These are phyloP conservation scores for Dromaius novaehollandiae DNA, from an alignment of 2,113 vertebrate species.

Conservation along the genomic window DNA sequence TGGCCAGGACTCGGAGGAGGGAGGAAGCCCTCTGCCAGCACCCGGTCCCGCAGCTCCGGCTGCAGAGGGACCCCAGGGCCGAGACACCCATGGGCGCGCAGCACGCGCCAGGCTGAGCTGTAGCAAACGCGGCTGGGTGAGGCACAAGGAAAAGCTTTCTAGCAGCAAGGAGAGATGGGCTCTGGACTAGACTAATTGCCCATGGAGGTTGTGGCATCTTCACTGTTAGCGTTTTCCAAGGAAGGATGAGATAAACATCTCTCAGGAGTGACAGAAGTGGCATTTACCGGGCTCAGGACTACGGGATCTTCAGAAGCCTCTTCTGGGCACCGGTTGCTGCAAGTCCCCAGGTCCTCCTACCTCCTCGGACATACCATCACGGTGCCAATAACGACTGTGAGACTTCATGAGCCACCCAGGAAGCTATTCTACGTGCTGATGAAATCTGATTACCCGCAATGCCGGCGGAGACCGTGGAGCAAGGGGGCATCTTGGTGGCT, in stretches of 20 bases:
- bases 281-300: not conserved
- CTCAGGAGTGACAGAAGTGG: not conserved
- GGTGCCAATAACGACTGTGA: rapidly evolving
- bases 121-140: not conserved
- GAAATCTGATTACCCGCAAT: not conserved
- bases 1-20: too few relatives aligned
- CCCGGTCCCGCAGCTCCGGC: too few relatives aligned
- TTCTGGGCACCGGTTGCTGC: not conserved
- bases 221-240: not conserved
- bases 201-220: not conserved
- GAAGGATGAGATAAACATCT: not conserved
- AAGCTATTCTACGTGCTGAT: not conserved
- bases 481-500: not conserved
- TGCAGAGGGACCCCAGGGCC: too few relatives aligned
- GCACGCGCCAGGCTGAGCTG: not conserved
- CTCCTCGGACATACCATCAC: rapidly evolving
- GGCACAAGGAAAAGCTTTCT: not conserved
- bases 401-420: not conserved
- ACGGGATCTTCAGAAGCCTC: not conserved
- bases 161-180: not conserved
- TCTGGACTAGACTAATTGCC: not conserved
- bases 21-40: too few relatives aligned
- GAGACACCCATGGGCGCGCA: too few relatives aligned
- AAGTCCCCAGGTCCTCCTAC: not conserved
- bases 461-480: not conserved